These are phyloP conservation scores for Oceanodroma tethys DNA, from an alignment of 2,113 vertebrate genomes.

Conservation along the genomic window DNA sequence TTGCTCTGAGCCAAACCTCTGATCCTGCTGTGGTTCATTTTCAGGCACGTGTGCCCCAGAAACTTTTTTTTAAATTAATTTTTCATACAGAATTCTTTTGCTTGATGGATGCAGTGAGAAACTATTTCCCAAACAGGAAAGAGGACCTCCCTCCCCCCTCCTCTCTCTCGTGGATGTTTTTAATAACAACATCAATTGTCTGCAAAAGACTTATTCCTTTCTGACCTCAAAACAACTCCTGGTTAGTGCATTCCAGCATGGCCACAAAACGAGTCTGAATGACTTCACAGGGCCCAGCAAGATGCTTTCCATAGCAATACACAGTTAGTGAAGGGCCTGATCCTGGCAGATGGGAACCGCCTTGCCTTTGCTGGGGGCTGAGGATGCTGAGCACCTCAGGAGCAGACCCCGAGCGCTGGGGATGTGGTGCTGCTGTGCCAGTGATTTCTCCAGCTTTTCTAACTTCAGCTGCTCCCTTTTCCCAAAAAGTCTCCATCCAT, in stretches of 20 bases:
- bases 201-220: constrained; percentile 60
- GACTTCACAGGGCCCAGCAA: neutral
- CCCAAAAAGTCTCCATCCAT: neutral
- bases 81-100: constrained; percentile 27
- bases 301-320: neutral
- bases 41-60: constrained; percentile 40
- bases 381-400: neutral
- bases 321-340: neutral
- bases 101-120: constrained; percentile 57
- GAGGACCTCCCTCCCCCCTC: constrained; percentile 1
- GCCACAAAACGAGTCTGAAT: constrained; percentile 25
- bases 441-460: neutral
- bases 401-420: accelerated
- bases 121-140: constrained; percentile 66
- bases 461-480: neutral
- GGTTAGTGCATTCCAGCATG: constrained; percentile 45
- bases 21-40: constrained; percentile 42
- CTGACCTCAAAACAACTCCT: constrained; percentile 63
- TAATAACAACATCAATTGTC: constrained; percentile 65
- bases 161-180: constrained; percentile 50
- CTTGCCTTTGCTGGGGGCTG: neutral
- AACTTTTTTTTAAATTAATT: constrained; percentile 10
- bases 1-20: constrained; percentile 39
- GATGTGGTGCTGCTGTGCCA: neutral
- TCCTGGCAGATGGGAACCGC: neutral